A percentile compares a stretch with the other conserved stretches of the same genome.
These are phyloP conservation scores for Microcebus tavaratra DNA, from an alignment of 2,113 vertebrate genomes.

Conservation along the genomic window DNA sequence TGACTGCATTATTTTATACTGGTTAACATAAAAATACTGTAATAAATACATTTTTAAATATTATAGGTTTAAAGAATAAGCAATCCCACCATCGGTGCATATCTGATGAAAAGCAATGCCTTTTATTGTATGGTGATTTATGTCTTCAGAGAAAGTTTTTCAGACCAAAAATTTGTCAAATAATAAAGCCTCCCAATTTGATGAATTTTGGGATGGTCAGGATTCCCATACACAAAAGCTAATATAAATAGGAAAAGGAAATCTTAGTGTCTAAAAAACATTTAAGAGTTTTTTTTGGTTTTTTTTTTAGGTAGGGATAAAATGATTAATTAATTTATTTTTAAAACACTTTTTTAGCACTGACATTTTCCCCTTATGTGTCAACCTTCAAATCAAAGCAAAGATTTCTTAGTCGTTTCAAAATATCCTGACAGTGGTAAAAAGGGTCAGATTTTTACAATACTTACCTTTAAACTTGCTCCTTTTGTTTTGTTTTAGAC, in stretches of 20 bases:
- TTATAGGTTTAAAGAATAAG: neutral
- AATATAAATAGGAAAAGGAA: neutral
- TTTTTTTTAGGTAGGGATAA: neutral
- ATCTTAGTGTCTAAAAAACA: neutral
- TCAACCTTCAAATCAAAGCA: neutral
- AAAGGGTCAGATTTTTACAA: neutral
- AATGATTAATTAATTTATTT: neutral
- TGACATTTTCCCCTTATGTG: neutral
- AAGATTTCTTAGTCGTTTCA: neutral
- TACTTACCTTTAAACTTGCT: neutral
- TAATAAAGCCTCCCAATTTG: neutral
- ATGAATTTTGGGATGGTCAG: neutral
- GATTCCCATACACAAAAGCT: neutral
- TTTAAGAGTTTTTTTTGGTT: neutral
- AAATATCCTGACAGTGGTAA: neutral
- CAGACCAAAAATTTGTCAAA: neutral
- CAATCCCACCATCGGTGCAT: accelerated
- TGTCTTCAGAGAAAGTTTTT: neutral
- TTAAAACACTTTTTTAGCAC: neutral
- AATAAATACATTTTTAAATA: neutral
- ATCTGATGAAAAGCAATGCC: neutral
- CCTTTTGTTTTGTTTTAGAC: neutral
- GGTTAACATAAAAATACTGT: neutral
- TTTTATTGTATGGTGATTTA: neutral
- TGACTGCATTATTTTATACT: neutral